Evolutionary conservation across 1,140 invertebrate species (phyloP).

Genomic region (Asobara japonica): DNA sequence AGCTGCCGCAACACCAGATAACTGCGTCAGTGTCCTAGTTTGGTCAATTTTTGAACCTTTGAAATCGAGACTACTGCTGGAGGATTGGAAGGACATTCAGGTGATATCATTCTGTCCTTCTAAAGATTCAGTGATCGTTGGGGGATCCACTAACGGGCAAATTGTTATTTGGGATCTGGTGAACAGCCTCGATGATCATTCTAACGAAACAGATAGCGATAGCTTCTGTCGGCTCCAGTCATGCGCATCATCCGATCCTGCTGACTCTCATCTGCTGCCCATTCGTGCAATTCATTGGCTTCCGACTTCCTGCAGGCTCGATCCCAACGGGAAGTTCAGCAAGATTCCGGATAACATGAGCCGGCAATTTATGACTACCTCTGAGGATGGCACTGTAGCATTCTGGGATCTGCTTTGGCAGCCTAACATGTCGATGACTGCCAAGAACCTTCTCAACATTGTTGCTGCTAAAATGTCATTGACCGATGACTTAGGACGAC

Average conservation of each 20-base stretch:
- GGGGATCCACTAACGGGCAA: constrained; percentile 75
- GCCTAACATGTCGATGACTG: background rate
- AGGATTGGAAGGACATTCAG: constrained; percentile 71
- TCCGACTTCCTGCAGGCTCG: constrained; percentile 68
- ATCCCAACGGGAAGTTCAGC: constrained; percentile 67
- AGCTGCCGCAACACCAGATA: background rate
- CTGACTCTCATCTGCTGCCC: constrained; percentile 69
- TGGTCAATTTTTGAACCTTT: constrained; percentile 77
- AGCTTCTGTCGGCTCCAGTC: constrained; percentile 58
- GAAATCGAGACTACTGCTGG: constrained; percentile 73
- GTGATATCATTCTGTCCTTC: constrained; percentile 75
- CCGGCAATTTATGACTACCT: constrained; percentile 72
- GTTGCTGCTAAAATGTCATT: constrained; percentile 53
- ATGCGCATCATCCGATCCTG: constrained; percentile 66
- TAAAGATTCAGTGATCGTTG: constrained; percentile 73
- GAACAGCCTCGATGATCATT: too few species aligned
- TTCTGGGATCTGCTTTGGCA: constrained; percentile 72
- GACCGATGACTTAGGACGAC: constrained; percentile 62
- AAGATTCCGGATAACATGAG: constrained; percentile 29
- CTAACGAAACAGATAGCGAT: constrained; percentile 62
- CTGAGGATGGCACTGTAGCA: constrained; percentile 72
- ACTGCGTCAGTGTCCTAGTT: constrained; percentile 64
- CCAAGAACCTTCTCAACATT: constrained; percentile 62
- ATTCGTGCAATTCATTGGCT: constrained; percentile 75
- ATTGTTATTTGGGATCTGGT: constrained; percentile 74